Conservation (phyloP, 2,888 invertebrate species). For the Nomada fabriciana region DNA sequence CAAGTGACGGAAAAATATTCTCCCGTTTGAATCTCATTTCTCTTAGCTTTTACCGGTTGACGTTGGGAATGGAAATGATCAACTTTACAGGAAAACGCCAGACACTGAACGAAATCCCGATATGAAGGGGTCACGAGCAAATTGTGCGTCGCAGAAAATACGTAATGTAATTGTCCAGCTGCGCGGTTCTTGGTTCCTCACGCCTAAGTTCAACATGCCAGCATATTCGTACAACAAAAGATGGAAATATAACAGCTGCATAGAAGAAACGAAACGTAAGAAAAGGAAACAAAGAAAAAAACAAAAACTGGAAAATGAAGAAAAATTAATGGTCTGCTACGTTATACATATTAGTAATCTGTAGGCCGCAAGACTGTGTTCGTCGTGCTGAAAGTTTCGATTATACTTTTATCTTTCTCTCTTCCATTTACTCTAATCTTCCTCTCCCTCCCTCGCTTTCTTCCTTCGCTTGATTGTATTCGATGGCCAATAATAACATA, state of each 20-base stretch:
- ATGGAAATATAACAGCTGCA: conserved; percentile 68
- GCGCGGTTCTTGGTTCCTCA: conserved; percentile 70
- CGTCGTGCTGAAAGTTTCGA: conserved; percentile 46
- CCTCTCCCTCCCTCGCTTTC: not conserved
- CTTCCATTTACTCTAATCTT: not conserved
- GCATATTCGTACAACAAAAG: conserved; percentile 74
- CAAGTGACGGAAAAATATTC: too few relatives aligned
- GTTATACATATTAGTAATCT: conserved; percentile 43
- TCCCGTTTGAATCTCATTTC: too few relatives aligned
- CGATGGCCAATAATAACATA: conserved; percentile 54
- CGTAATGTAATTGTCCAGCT: conserved; percentile 60
- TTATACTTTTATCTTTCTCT: conserved; percentile 22
- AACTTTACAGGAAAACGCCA: not conserved
- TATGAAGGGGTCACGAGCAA: conserved; percentile 54
- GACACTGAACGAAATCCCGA: conserved; percentile 5
- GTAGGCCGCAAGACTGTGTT: conserved; percentile 40
- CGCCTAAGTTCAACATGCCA: conserved; percentile 73
- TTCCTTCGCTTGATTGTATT: not conserved
- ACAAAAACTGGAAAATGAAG: conserved; percentile 1
- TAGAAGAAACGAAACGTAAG: conserved; percentile 63
- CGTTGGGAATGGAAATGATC: not conserved
- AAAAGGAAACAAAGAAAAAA: conserved; percentile 49
- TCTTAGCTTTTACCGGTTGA: too few relatives aligned
- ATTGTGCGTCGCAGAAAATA: conserved; percentile 71
- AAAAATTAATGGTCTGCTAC: not conserved